phyloP scores from a whole-genome alignment of 2,888 invertebrate genomes.

The Thereva unica region DNA sequence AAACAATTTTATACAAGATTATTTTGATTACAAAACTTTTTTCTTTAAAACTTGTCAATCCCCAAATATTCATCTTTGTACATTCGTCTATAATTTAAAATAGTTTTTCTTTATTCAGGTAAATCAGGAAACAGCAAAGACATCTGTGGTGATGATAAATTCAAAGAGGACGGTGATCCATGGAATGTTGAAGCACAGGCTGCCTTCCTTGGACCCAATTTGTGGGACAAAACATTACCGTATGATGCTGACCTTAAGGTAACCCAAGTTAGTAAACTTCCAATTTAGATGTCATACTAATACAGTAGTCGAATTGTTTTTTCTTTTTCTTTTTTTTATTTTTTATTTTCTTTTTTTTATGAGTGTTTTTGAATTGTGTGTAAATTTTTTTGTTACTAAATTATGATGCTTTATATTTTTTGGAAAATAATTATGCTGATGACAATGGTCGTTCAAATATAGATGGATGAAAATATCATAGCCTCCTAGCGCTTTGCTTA shows the following conservation, averaged over 20 bases:
- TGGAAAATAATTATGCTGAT: no score
- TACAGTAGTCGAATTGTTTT: slow-evolving; percentile 1
- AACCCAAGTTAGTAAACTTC: slow-evolving; percentile 67
- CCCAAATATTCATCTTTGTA: slow-evolving; percentile 34
- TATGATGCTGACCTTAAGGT: slow-evolving; percentile 96
- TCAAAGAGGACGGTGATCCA: slow-evolving; percentile 82
- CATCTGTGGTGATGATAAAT: slow-evolving; percentile 62
- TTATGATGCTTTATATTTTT: no score
- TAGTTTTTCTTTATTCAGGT: slow-evolving; percentile 57
- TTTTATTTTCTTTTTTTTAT: neutral
- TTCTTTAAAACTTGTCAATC: slow-evolving; percentile 9
- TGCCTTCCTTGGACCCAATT: slow-evolving; percentile 92
- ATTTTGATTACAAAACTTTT: neutral
- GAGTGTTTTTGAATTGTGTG: no score
- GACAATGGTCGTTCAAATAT: no score
- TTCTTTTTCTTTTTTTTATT: slow-evolving; percentile 18
- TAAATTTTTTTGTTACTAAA: no score
- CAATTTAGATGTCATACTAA: slow-evolving; percentile 43
- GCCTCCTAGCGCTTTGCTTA: no score
- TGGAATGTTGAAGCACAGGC: slow-evolving; percentile 92
- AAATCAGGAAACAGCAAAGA: slow-evolving; percentile 62
- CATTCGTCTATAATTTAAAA: slow-evolving; percentile 45
- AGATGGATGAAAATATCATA: no score
- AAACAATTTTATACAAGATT: no score
- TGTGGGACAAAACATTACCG: slow-evolving; percentile 93